Conservation (phyloP, 2,113 vertebrate species). For the Tupaia tana region DNA sequence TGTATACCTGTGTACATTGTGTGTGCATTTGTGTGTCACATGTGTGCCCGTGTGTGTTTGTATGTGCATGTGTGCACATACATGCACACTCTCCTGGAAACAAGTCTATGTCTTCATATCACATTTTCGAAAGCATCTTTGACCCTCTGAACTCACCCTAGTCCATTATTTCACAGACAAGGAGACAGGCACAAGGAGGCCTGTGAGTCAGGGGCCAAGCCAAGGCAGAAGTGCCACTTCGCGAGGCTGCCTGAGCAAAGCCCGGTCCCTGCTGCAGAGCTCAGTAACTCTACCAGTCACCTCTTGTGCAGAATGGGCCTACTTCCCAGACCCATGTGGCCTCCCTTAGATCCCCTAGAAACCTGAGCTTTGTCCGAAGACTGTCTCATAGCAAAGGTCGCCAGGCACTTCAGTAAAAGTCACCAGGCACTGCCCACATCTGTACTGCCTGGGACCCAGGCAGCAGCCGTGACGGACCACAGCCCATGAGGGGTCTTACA, state of each 20-base stretch:
- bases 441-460: neutral
- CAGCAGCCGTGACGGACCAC: neutral
- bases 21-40: neutral
- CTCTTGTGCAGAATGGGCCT: neutral
- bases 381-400: too few relatives aligned
- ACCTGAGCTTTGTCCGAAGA: neutral
- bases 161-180: accelerated
- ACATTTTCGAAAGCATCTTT: neutral
- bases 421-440: neutral
- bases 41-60: neutral
- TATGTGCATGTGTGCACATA: neutral
- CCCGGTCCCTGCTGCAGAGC: accelerated
- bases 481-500: accelerated
- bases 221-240: neutral
- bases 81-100: neutral
- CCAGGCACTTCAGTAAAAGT: neutral
- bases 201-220: accelerated
- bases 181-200: neutral
- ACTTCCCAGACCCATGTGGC: too few relatives aligned
- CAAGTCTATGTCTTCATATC: accelerated
- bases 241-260: too few relatives aligned
- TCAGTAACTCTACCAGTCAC: neutral
- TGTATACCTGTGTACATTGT: too few relatives aligned
- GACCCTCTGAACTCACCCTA: neutral
- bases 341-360: neutral